A percentile compares a stretch with the other conserved stretches of the same genome.
phyloP scores from a whole-genome alignment of 2,888 invertebrate species.

The Melinopterus prodromus region DNA sequence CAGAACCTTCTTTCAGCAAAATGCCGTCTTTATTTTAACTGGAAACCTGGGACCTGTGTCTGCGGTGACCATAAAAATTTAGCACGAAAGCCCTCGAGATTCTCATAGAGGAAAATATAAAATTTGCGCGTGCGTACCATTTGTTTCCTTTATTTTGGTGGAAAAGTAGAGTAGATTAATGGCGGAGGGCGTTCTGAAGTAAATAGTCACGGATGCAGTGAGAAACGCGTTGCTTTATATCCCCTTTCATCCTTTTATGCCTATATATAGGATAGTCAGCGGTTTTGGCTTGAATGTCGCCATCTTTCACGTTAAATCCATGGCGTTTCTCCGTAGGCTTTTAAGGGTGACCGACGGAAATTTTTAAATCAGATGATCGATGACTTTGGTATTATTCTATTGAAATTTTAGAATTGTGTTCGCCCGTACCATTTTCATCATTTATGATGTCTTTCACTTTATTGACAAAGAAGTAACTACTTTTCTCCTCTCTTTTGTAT shows the following conservation, averaged over 20 bases:
- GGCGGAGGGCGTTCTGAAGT: not conserved
- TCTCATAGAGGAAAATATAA: not conserved
- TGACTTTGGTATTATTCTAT: not conserved
- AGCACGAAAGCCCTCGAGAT: not conserved
- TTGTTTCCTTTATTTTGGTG: not conserved
- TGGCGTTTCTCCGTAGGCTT: not conserved
- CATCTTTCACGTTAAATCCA: conserved; percentile 4
- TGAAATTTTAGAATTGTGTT: not conserved
- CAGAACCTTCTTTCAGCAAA: no score
- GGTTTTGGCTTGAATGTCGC: not conserved
- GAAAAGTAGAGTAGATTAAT: not conserved
- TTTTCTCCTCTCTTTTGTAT: no score
- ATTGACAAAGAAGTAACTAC: no score
- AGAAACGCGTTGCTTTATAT: not conserved
- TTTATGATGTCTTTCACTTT: no score
- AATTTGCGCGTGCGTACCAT: not conserved
- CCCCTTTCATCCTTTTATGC: not conserved
- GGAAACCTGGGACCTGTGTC: no score
- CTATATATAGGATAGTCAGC: not conserved
- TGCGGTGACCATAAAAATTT: not conserved
- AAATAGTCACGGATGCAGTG: not conserved
- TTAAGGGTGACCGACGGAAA: not conserved
- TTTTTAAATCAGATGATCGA: not conserved
- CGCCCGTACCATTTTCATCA: not conserved
- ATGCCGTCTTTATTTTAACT: no score